A percentile compares a stretch with the other conserved stretches of the same genome.
Evolutionary conservation across 2,797 vertebrate species (phyloP).

Genomic region (Tangara arthus): DNA sequence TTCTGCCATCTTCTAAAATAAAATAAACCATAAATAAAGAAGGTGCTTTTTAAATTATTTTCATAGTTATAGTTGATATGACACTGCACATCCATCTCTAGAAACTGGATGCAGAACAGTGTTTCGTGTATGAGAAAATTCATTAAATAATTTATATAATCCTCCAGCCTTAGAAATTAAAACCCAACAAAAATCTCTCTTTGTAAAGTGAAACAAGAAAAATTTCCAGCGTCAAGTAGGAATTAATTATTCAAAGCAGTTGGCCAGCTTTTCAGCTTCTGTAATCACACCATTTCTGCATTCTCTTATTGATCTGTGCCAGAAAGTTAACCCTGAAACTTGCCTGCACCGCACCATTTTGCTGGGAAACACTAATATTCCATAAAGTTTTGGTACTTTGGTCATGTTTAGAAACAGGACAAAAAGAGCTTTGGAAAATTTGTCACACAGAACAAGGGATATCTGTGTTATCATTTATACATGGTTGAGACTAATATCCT

Average conservation of each 20-base stretch:
- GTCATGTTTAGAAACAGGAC: background rate
- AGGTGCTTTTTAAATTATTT: background rate
- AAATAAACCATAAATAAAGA: background rate
- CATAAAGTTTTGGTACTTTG: background rate
- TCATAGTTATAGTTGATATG: background rate
- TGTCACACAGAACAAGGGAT: background rate
- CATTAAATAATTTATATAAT: background rate
- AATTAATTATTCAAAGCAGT: background rate
- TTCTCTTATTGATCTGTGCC: background rate
- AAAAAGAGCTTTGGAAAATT: background rate
- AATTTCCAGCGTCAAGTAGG: background rate
- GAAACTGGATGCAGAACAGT: background rate
- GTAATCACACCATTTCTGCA: background rate
- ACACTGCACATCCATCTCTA: background rate
- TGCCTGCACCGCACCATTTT: background rate
- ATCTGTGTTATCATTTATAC: background rate
- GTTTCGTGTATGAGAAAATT: background rate
- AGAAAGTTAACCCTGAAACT: background rate
- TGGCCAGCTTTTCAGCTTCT: background rate
- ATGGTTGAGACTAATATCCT: accelerated
- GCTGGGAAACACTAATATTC: background rate
- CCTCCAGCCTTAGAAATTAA: background rate
- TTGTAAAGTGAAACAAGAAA: background rate
- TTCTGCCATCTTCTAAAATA: background rate
- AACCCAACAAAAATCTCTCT: background rate